These are phyloP conservation scores for Drosophila ambigua DNA, from an alignment of 1,140 invertebrate species.

Conservation along the genomic window DNA sequence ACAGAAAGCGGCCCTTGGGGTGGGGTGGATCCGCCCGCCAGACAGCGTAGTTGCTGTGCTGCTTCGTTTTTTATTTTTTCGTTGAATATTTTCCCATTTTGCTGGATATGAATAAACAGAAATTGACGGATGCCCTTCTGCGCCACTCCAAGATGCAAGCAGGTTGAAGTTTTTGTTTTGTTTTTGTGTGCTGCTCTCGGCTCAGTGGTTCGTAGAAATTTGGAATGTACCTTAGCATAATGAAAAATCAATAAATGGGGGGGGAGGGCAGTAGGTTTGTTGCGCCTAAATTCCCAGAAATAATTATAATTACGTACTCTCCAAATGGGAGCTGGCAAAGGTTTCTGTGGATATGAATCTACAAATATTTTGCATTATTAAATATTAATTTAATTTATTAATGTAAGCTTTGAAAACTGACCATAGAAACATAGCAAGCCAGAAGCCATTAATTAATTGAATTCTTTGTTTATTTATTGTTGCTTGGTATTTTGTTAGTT, in stretches of 20 bases:
- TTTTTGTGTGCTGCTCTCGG: not conserved
- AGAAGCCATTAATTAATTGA: too few species aligned
- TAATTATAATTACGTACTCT: too few species aligned
- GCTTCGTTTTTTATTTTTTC: constrained; percentile 11
- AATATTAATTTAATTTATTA: too few species aligned
- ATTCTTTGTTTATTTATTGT: too few species aligned
- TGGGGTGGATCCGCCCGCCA: not conserved
- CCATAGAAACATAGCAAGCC: too few species aligned
- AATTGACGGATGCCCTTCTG: constrained; percentile 41
- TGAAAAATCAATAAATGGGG: not conserved
- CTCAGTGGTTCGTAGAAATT: constrained; percentile 5
- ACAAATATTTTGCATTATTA: too few species aligned
- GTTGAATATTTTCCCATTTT: constrained; percentile 13
- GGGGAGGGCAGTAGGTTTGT: too few species aligned
- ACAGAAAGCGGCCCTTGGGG: constrained; percentile 44
- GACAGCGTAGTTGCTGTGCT: constrained; percentile 29
- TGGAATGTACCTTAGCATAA: not conserved
- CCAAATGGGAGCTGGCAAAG: too few species aligned
- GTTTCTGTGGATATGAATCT: too few species aligned
- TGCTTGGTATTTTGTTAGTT: too few species aligned
- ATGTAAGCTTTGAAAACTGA: too few species aligned
- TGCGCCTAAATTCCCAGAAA: too few species aligned
- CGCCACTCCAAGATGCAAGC: not conserved
- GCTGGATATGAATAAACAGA: constrained; percentile 25
- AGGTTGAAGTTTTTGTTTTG: constrained; percentile 27